Evolutionary conservation across 2,888 invertebrate genomes (phyloP), one percentile per base, ranked within the genome.

Genomic region (Patella caerulea): DNA sequence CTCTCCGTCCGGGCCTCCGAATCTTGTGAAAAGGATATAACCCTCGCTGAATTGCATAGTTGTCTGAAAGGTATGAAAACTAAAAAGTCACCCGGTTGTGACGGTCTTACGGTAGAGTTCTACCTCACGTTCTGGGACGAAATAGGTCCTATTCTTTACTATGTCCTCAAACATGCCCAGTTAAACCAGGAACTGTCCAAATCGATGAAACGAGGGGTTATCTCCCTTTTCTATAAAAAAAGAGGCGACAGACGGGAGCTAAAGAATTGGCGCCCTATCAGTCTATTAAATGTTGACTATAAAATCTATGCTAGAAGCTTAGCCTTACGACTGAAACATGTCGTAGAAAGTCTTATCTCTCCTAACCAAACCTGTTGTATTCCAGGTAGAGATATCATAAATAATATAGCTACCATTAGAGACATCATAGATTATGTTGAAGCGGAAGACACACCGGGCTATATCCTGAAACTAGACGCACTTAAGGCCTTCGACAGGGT

Each of bases 401-500:
- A 86, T 55, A 85, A 83, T 74, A 71, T 76, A 11, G 82, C 83
- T 79, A 70, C 84, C 24, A 70, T 82, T 5, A 59, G 83, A 34
- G 78, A 82, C 76, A 78, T 82, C 52, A 24, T 77, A 17, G 81
- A 83, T 77, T 84, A 82, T 83, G 72, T 76, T 19, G 76, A 83
- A 15, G 81, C 81, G 70, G 81, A 85, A 72, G 29, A 83, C 12
- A 34, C 79, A 29, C 19, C 73, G 34, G 76, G 81, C 53, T 76
- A 76, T 74, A 81, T 85, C 72, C 80, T 84, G 54, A 71, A 65
- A 75, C 52, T 84, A 56, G 85, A 86, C 70, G 85, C 84, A 76
- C 83, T 83, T 72, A 86, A 85, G 59, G 84, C 83, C 1, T 85
- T 85, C 45, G 83, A 85, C 73, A 73, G 83, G 56, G 84, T 84